Conservation (phyloP, 2,888 invertebrate genomes). For the Ernsta delagoae region DNA sequence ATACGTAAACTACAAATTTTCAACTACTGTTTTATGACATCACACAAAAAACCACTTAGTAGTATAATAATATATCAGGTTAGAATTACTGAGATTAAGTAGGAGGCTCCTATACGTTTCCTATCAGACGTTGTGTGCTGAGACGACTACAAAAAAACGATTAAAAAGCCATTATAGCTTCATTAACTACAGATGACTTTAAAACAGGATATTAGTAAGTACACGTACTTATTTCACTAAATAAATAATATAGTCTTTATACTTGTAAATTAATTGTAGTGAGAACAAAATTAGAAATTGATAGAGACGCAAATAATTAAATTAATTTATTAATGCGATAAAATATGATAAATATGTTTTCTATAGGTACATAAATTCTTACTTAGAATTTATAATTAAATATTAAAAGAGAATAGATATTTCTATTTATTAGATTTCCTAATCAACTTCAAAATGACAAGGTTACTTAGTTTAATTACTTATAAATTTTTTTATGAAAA, state of each 20-base stretch:
- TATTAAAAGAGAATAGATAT: too few relatives aligned
- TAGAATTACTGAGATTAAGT: not conserved
- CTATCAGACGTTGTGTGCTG: conserved; percentile 16
- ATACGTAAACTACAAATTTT: not conserved
- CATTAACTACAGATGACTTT: conserved; percentile 43
- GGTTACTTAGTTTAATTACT: too few relatives aligned
- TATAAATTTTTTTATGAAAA: too few relatives aligned
- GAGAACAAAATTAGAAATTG: too few relatives aligned
- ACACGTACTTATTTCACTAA: not conserved
- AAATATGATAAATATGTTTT: too few relatives aligned
- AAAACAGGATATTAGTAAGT: conserved; percentile 27
- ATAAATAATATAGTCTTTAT: not conserved
- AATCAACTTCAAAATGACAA: too few relatives aligned
- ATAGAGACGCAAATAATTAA: too few relatives aligned
- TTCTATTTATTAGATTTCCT: too few relatives aligned
- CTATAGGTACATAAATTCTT: too few relatives aligned
- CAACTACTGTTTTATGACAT: not conserved
- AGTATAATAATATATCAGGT: not conserved
- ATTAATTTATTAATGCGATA: too few relatives aligned
- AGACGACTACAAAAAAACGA: conserved; percentile 46
- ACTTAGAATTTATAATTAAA: too few relatives aligned
- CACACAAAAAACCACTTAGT: conserved; percentile 19
- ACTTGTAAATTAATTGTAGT: too few relatives aligned
- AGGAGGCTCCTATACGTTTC: not conserved
- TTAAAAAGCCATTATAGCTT: conserved; percentile 58